Percentiles rank a stretch among this genome's conserved stretches.
Evolutionary conservation across 2,888 invertebrate genomes (phyloP).

Genomic region (Macrosoma leucophasiata): DNA sequence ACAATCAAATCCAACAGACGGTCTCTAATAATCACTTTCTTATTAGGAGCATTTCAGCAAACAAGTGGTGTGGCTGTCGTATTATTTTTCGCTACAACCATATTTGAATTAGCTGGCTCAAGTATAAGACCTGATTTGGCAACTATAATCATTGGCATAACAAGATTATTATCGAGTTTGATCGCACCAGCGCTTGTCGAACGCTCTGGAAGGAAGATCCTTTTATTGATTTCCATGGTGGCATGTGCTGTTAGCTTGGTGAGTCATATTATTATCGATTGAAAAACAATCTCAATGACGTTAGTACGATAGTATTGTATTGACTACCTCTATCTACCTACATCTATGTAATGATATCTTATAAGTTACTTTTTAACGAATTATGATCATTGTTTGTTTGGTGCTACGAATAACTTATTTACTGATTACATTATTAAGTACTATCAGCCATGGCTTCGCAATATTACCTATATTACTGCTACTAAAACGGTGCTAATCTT

Average conservation of each 20-base stretch:
- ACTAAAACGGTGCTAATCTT: too few species aligned
- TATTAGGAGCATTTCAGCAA: constrained; percentile 34
- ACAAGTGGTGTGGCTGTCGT: constrained; percentile 36
- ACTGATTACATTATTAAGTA: too few species aligned
- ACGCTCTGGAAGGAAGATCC: constrained; percentile 34
- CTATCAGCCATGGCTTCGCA: too few species aligned
- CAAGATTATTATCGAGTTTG: constrained; percentile 31
- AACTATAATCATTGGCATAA: constrained; percentile 36
- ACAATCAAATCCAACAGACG: constrained; percentile 35
- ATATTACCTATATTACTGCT: neutral
- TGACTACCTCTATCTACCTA: too few species aligned
- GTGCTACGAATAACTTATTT: too few species aligned
- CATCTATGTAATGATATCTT: too few species aligned
- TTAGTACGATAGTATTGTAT: too few species aligned
- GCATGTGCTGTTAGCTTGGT: constrained; percentile 32
- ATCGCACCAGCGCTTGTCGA: constrained; percentile 38
- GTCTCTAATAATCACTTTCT: constrained; percentile 34
- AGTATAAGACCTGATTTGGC: constrained; percentile 35
- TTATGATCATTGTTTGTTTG: too few species aligned
- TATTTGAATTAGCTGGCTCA: constrained; percentile 37
- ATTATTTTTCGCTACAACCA: constrained; percentile 37
- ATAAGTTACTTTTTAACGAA: too few species aligned
- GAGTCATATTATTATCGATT: constrained; percentile 12
- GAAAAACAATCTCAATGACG: too few species aligned
- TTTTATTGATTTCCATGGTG: constrained; percentile 35